Base-by-base conservation (phyloP, 1,140 invertebrate genomes). In the Stenopsyche tienmushanensis region DNA sequence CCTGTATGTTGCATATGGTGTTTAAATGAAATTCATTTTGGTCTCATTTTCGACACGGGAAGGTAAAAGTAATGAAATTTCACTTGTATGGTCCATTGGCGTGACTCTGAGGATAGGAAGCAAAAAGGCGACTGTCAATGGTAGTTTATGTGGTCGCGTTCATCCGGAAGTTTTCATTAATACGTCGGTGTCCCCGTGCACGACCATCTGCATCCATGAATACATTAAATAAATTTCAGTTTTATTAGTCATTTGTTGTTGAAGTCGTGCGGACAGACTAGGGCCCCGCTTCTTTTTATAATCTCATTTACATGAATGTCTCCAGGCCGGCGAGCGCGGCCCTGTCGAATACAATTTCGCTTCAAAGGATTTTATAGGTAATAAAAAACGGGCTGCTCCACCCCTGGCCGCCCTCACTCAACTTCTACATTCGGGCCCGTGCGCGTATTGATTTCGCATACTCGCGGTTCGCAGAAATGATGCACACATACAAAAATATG, bases 251-350 rank as follows among this genome's bases (percentile, higher is more conserved):
- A 70, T 70, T 70, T 70, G 68, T 70, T 70, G 53, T 26, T 47
- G 18, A 52, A 63, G 66, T 67, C 60, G n/a, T 25, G 66, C 21
- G 53, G n/a, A 53, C 58, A 52, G 25, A 52, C 62, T 23, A 42
- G 54, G 41, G 18, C 24, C 53, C 21, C 64, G 60, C 60, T 70
- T 57, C 63, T 69, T 70, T 69, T 70, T 70, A 66, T 70, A 70
- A 70, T 70, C 68, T 70, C 64, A 70, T 70, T 66, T 70, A 66
- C 68, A 70, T 70, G 64, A 66, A 70, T 70, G 68, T 70, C 68
- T 65, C 68, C 67, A 57, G 42, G 59, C 65, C 65, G 42, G 29
- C 59, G 25, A 50, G n/a, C 39, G 15, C 60, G 41, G 62, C 53
- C 39, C 34, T 26, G 52, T 44, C 64, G 62, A 70, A 70, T 70